Base-by-base conservation (phyloP, 2,888 invertebrate genomes). In the Drosophila kanekoi region DNA sequence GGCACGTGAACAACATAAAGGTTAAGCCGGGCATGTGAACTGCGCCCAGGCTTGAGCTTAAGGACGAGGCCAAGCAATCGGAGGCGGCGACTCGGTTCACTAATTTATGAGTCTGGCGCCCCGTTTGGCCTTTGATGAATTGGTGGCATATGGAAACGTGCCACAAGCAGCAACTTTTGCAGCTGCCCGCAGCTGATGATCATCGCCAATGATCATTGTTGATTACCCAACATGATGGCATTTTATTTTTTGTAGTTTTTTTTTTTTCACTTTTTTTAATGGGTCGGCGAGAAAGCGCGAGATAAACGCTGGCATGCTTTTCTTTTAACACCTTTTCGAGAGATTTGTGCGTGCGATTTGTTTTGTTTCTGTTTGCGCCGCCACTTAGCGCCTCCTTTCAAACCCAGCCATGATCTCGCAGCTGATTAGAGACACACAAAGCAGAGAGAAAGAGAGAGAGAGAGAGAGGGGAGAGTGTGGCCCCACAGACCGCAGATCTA, bases 291-390 rank as follows among this genome's bases (percentile, higher is more conserved):
- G 83, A 83, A 89, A 83, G 79, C 85, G 81, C 64, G 61, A 65
- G 77, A 77, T 89, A 89, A 89, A 83, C 84, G 87, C 79, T 78
- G 47, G 53, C 67, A 72, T 85, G 88, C 74, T 88, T 86, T 88
- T 86, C 88, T 88, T 82, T 85, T 89, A 85, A 89, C 85, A 89
- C 89, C 88, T 89, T 82, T 73, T 68, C 79, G 87, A 87, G 76
- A 87, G 89, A 84, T 89, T 89, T 89, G 89, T 89, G 86, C 76
- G 71, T 82, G 71, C 85, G 85, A 87, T 89, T 78, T 81, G 87
- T 71, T 72, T 52, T 59, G 40, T 65, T 64, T 48, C 40, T 83
- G 85, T 89, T 84, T 84, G 71, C 65, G 67, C 60, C 59, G 70
- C 77, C 89, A 85, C 89, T 85, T 85, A 85, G 85, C 85, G 89